phyloP scores from a whole-genome alignment of 2,113 vertebrate species.

The Mus pahari region DNA sequence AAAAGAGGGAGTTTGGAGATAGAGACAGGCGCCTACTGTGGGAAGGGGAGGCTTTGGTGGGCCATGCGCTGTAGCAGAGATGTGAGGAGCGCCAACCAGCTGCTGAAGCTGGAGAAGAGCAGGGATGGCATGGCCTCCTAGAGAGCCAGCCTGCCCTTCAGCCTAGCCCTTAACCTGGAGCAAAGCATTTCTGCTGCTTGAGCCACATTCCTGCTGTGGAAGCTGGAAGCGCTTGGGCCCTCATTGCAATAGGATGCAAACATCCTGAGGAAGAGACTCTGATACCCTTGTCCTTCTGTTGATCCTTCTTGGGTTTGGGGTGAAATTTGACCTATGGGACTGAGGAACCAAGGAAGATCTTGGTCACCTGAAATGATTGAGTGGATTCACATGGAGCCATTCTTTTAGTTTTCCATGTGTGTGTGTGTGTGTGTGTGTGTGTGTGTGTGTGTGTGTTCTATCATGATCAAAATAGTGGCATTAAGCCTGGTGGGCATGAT shows the following conservation, averaged over 20 bases:
- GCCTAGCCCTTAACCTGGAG: not conserved
- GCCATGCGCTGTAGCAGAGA: rapidly evolving
- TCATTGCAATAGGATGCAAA: not conserved
- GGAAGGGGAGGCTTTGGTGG: not conserved
- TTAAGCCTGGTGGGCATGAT: too few species aligned
- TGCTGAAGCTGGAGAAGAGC: not conserved
- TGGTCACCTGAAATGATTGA: too few species aligned
- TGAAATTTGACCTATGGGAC: not conserved
- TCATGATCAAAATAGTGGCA: not conserved
- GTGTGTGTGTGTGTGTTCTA: not conserved
- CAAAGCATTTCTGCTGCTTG: not conserved
- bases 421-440: not conserved
- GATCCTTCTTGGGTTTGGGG: not conserved
- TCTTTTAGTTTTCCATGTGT: not conserved
- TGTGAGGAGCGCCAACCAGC: too few species aligned
- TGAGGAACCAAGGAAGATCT: not conserved
- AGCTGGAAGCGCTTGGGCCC: too few species aligned
- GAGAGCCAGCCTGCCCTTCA: not conserved
- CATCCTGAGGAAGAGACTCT: not conserved
- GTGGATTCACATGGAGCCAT: not conserved
- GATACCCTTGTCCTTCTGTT: too few species aligned
- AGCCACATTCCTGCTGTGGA: not conserved
- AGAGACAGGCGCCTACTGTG: rapidly evolving
- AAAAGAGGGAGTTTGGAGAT: not conserved
- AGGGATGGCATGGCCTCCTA: not conserved